Evolutionary conservation across 1,140 invertebrate genomes (phyloP).

Genomic region (Geopemphigus sp.): DNA sequence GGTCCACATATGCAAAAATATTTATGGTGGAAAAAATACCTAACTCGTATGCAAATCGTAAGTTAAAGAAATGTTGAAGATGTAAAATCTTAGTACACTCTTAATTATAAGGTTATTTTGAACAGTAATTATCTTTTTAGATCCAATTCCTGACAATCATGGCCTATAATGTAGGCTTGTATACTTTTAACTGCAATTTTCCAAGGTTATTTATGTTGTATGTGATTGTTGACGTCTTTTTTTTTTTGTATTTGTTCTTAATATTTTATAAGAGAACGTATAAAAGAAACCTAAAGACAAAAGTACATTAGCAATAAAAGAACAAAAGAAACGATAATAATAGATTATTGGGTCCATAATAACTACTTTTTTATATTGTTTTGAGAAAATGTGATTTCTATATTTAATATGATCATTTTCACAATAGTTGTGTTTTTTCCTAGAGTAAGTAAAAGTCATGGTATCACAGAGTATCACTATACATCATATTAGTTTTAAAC

Average conservation of each 20-base stretch:
- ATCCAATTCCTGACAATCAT: slow-evolving; percentile 27
- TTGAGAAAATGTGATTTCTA: not conserved
- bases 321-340: not conserved
- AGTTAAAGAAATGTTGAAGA: slow-evolving; percentile 51
- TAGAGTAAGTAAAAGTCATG: not conserved
- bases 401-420: not conserved
- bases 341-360: not conserved
- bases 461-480: not conserved
- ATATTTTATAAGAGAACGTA: slow-evolving; percentile 39
- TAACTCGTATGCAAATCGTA: slow-evolving; percentile 73
- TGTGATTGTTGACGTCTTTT: not conserved
- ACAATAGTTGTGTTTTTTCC: not conserved
- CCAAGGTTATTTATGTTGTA: slow-evolving; percentile 31
- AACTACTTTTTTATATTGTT: not conserved
- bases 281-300: not conserved
- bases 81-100: not conserved
- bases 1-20: slow-evolving; percentile 69
- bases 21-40: slow-evolving; percentile 79
- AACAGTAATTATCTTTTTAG: slow-evolving; percentile 2
- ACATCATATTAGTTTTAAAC: not conserved
- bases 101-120: not conserved
- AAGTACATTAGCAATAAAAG: not conserved
- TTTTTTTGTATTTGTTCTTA: slow-evolving; percentile 34
- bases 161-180: not conserved
- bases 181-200: slow-evolving; percentile 5